These are phyloP conservation scores for Sebastes oblongus DNA, from an alignment of 2,797 vertebrate genomes.

Conservation along the genomic window DNA sequence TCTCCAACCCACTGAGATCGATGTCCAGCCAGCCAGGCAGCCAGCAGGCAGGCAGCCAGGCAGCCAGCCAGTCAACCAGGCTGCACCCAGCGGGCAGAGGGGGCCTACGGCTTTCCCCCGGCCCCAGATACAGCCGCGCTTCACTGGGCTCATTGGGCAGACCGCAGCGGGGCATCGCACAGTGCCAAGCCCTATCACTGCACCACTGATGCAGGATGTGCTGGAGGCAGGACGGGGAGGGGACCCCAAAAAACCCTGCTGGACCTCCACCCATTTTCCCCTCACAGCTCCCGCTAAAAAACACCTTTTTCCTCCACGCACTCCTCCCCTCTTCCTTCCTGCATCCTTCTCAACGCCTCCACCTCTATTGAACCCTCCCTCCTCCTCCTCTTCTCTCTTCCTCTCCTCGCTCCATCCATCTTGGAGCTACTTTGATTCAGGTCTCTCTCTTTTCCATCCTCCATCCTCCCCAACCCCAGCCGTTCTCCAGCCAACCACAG, in stretches of 20 bases:
- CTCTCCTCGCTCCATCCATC: slow-evolving; percentile 90
- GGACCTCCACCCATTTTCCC: slow-evolving; percentile 61
- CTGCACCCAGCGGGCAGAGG: slow-evolving; percentile 75
- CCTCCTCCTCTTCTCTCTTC: slow-evolving; percentile 64
- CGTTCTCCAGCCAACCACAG: slow-evolving; percentile 96
- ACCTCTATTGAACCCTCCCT: slow-evolving; percentile 77
- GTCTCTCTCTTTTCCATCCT: slow-evolving; percentile 87
- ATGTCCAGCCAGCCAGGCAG: slow-evolving; percentile 84
- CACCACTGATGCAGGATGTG: slow-evolving; percentile 66
- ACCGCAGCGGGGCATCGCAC: slow-evolving; percentile 72
- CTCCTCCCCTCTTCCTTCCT: slow-evolving; percentile 45
- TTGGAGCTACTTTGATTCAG: slow-evolving; percentile 90
- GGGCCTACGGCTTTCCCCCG: slow-evolving; percentile 67
- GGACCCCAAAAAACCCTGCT: slow-evolving; percentile 42
- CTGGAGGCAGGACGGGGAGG: slow-evolving; percentile 59
- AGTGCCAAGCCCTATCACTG: slow-evolving; percentile 75
- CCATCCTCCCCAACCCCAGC: slow-evolving; percentile 74
- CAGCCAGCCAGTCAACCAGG: slow-evolving; percentile 73
- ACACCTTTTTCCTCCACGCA: slow-evolving; percentile 76
- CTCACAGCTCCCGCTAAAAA: slow-evolving; percentile 47
- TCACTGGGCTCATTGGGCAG: slow-evolving; percentile 79
- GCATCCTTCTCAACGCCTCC: slow-evolving; percentile 49
- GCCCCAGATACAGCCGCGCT: slow-evolving; percentile 75
- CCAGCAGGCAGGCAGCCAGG: slow-evolving; percentile 59
- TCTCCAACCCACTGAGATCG: slow-evolving; percentile 89